A percentile compares a stretch with the other conserved stretches of the same genome.
Evolutionary conservation across 2,113 vertebrate species (phyloP).

Genomic region (Gopherus evgoodei): DNA sequence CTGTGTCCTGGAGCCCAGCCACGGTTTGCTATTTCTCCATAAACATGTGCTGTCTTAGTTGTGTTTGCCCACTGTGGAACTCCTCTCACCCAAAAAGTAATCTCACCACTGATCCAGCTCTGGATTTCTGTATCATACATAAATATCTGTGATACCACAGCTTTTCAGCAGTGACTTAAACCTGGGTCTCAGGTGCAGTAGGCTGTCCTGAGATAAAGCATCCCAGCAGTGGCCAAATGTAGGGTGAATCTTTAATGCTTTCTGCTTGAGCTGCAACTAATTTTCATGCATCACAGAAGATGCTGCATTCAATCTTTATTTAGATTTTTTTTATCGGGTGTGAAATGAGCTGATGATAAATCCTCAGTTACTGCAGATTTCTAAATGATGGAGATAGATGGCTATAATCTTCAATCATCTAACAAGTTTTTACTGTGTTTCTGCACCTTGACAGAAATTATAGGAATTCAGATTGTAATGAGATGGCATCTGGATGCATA

Average conservation of each 20-base stretch:
- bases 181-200: not conserved
- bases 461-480: constrained; percentile 47
- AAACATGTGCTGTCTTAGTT: not conserved
- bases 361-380: constrained; percentile 70
- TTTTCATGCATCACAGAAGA: constrained; percentile 65
- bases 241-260: constrained; percentile 60
- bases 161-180: not conserved
- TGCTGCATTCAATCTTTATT: constrained; percentile 75
- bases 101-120: not conserved
- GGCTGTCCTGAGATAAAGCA: not conserved
- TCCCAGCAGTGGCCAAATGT: not conserved
- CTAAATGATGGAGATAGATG: constrained; percentile 67
- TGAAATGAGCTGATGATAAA: constrained; percentile 74
- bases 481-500: constrained; percentile 51
- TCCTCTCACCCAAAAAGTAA: not conserved
- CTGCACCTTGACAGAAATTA: constrained; percentile 25
- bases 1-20: not conserved
- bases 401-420: constrained; percentile 66
- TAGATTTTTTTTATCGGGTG: constrained; percentile 69
- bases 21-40: not conserved
- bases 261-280: constrained; percentile 57
- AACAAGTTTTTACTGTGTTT: constrained; percentile 27
- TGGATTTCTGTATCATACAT: accelerated
- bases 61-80: not conserved
- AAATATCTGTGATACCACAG: not conserved